Conservation (phyloP, 2,113 vertebrate species). For the Solenodon paradoxus region DNA sequence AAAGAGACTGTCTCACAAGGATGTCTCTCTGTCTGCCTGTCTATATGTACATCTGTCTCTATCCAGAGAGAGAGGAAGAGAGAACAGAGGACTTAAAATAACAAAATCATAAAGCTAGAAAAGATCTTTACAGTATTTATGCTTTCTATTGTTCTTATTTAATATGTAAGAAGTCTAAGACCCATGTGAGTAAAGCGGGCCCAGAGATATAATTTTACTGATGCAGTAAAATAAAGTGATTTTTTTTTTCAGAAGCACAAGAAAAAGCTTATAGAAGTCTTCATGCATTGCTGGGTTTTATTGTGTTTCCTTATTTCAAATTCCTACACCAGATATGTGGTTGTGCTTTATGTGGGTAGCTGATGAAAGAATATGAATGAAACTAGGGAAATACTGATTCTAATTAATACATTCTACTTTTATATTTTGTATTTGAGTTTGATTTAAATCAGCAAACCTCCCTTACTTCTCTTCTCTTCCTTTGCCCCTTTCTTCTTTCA, state of each 20-base stretch:
- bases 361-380: neutral
- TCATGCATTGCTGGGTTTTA: neutral
- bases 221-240: neutral
- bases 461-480: accelerated
- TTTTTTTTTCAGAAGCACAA: neutral
- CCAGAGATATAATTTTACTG: neutral
- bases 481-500: accelerated
- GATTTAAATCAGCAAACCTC: neutral
- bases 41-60: no score
- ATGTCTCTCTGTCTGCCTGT: neutral
- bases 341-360: neutral
- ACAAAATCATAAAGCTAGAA: neutral
- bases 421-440: neutral
- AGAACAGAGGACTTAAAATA: neutral
- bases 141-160: neutral
- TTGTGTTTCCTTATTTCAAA: neutral
- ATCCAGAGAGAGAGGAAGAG: neutral
- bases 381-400: neutral
- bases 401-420: neutral
- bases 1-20: neutral
- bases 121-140: neutral
- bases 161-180: neutral
- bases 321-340: neutral
- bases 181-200: no score
- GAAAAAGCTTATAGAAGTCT: neutral